phyloP scores from a whole-genome alignment of 2,797 vertebrate species.

The Podargus strigoides region DNA sequence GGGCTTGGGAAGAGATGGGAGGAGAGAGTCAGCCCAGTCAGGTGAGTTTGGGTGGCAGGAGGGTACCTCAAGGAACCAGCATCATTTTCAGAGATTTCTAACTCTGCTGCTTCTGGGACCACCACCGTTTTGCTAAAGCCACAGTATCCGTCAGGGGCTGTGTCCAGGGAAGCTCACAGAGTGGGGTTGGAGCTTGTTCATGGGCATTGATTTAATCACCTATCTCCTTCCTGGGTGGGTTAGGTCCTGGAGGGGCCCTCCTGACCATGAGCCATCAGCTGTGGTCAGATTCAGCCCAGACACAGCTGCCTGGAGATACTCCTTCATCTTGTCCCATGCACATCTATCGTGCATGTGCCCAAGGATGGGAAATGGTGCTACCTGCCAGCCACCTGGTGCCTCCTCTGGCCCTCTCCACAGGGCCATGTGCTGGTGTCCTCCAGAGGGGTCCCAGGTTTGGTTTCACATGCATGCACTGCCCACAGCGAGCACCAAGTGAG shows the following conservation, averaged over 20 bases:
- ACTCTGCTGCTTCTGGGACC: not conserved
- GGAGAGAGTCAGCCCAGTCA: not conserved
- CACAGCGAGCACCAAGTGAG: rapidly evolving
- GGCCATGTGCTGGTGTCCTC: not conserved
- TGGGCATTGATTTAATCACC: not conserved
- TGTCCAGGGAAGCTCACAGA: not conserved
- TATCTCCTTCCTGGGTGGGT: not conserved
- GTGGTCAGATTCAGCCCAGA: not conserved
- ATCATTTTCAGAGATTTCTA: not conserved
- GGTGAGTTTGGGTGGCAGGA: not conserved
- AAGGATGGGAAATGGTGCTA: not conserved
- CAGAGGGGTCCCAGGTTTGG: not conserved
- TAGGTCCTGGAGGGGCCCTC: not conserved
- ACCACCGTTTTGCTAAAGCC: not conserved
- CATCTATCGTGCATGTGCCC: rapidly evolving
- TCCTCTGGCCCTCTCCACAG: not conserved
- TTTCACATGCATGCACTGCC: rapidly evolving
- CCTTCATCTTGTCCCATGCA: not conserved
- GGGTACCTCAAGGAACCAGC: not conserved
- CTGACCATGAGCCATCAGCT: not conserved
- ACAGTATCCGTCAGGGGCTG: not conserved
- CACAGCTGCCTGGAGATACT: not conserved
- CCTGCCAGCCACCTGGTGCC: not conserved
- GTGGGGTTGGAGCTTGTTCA: not conserved
- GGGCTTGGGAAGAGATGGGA: not conserved